phyloP scores from a whole-genome alignment of 2,113 vertebrate species.

The Mixornis gularis region DNA sequence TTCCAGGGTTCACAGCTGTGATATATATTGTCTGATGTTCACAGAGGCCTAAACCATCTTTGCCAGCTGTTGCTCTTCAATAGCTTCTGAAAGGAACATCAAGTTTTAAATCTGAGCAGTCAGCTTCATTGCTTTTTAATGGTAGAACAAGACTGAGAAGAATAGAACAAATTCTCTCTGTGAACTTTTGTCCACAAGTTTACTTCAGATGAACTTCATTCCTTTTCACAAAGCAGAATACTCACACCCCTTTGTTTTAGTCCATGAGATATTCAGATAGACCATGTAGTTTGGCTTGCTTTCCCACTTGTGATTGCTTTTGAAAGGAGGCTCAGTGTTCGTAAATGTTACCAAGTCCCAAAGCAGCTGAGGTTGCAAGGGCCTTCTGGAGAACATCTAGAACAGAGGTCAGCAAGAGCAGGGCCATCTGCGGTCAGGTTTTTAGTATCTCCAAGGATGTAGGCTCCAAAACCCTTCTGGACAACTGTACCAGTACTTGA shows the following conservation, averaged over 20 bases:
- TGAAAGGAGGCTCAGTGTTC: neutral
- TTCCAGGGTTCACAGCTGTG: constrained; percentile 4
- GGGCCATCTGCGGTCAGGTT: neutral
- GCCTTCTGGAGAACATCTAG: neutral
- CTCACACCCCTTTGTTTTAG: neutral
- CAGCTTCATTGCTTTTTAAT: neutral
- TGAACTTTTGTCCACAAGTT: neutral
- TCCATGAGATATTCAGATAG: neutral
- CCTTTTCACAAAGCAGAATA: neutral
- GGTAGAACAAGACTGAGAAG: neutral
- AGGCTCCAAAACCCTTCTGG: neutral
- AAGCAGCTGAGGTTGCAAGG: neutral
- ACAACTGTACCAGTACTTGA: neutral
- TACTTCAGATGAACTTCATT: neutral
- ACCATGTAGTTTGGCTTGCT: neutral
- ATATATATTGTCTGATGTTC: neutral
- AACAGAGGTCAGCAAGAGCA: neutral
- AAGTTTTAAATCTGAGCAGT: constrained; percentile 1
- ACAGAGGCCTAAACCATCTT: neutral
- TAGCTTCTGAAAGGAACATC: neutral
- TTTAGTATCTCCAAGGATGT: neutral
- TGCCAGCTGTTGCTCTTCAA: neutral
- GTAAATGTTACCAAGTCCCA: neutral
- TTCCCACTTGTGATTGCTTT: neutral
- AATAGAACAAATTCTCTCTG: neutral